Base-by-base conservation (phyloP, 2,797 vertebrate species). In the Danio albolineatus region DNA sequence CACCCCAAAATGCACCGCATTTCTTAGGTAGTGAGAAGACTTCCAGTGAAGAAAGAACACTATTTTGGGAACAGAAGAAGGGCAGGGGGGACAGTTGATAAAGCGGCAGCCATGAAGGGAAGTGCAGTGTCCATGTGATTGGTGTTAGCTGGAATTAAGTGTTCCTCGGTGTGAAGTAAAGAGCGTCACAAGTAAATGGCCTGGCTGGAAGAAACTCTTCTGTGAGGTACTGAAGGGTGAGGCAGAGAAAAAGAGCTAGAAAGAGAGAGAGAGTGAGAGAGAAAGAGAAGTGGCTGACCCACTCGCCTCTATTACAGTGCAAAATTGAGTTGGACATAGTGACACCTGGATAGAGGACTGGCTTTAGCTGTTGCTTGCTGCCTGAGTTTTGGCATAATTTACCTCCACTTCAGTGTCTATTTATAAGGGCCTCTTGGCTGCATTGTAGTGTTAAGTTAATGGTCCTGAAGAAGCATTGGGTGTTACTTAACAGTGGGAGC, bases 311-410 rank as follows among this genome's bases (percentile, higher is more conserved):
- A 93, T 93, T 93, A 94, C 90, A 94, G 92, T 92, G 90, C 89
- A 93, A 91, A 93, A 94, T 94, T 91, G 92, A 94, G 90, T 93
- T 86, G 76, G 92, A 86, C 86, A 91, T 92, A 92, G 90, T 93
- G 92, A 92, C 92, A 93, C 90, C 89, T 92, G 90, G 89, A 88
- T 87, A 87, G 85, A 90, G 89, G 83, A 85, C 83, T 83, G 54
- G 88, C 79, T 89, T 88, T 79, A 71, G 74, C 81, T 81, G 78
- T 75, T 54, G 59, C 84, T 48, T 65, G 60, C 87, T 87, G 85
- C 87, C 88, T 65, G 88, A 89, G 85, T 91, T 92, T 92, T 89
- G 88, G 91, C 91, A 93, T 94, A 93, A 95, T 93, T 93, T 92
- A 93, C 88, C 92, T 92, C 86, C 88, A 89, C 90, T 90, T 78